Conservation (phyloP, 2,797 vertebrate species). For the Myiothlypis coronata region DNA sequence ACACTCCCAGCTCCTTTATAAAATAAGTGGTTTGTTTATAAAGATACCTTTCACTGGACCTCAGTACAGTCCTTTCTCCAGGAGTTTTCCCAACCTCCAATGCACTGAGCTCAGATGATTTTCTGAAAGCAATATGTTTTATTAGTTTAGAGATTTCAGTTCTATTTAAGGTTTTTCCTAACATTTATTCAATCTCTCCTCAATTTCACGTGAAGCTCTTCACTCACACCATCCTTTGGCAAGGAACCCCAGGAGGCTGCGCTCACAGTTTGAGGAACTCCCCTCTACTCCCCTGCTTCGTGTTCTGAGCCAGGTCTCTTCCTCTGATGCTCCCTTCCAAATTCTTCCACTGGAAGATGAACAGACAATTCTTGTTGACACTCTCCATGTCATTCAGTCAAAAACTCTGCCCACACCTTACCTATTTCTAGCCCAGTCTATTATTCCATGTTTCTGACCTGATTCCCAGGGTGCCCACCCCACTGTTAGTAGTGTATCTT, state of each 20-base stretch:
- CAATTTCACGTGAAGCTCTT: background rate
- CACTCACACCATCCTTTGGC: background rate
- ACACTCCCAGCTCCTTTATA: background rate
- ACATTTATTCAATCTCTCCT: background rate
- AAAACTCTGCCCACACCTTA: background rate
- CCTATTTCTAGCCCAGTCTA: background rate
- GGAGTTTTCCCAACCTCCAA: background rate
- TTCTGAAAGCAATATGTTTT: background rate
- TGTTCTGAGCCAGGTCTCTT: background rate
- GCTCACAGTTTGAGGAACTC: background rate
- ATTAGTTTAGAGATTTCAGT: background rate
- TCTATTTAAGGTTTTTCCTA: background rate
- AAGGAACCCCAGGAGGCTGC: background rate
- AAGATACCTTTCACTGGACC: background rate
- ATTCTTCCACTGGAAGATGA: background rate
- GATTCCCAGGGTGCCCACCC: background rate
- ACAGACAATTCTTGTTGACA: background rate
- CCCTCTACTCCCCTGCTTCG: rapidly evolving
- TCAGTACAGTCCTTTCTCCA: background rate
- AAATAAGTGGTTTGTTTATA: background rate
- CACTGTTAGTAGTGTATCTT: background rate
- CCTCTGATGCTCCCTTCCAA: background rate
- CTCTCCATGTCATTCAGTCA: background rate
- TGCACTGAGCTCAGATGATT: background rate
- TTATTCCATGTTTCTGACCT: background rate